Base-by-base conservation (phyloP, 2,113 vertebrate species). In the Protomyctophum bolini region DNA sequence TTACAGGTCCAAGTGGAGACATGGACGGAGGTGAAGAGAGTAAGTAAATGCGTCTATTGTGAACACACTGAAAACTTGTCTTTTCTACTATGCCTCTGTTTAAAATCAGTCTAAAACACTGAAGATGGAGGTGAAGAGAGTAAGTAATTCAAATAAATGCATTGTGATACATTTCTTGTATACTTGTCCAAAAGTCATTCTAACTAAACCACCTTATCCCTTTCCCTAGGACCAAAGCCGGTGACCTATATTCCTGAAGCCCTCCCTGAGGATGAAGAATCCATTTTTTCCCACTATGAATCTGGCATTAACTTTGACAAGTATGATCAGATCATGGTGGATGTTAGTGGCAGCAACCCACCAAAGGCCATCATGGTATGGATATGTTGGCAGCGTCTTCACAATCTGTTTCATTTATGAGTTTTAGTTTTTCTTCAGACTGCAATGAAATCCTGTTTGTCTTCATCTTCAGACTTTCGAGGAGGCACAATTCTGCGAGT, bases 301-400 rank as follows among this genome's bases (percentile, higher is more conserved):
- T 91, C 91, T 0, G 97, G 97, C 68, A 95, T 96, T 67, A 98
- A 99, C 88, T 99, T 99, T 79, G 88, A 96, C 72, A 99, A 98
- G 86, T 99, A 98, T 5, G 97, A 98, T 69, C 92, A 95, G 48
- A 97, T 95, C 1, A 0, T 88, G 52, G 97, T 98, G 0, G 90
- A 98, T 46, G 93, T 98, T 4, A 95, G 95, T 21, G 97, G 97
- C 75, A 68, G 76, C 76, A 92, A 96, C 75, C 87, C 92, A 15
- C 96, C 97, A 3, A 86, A 85, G 56, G 95, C 96, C 1, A 91
- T 99, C 73, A 59, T 92, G 94, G 97, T 99, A 15, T 81, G 82
- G 94, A 97, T 99, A 14, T 81, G 82, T 63, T 50, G 2, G n/a
- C 4, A 8, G 8, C 29, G 21, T 10, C 9, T 6, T 1, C 33